Evolutionary conservation across 2,113 vertebrate genomes (phyloP), one percentile per base, ranked within the genome.

Genomic region (Galeopterus variegatus): DNA sequence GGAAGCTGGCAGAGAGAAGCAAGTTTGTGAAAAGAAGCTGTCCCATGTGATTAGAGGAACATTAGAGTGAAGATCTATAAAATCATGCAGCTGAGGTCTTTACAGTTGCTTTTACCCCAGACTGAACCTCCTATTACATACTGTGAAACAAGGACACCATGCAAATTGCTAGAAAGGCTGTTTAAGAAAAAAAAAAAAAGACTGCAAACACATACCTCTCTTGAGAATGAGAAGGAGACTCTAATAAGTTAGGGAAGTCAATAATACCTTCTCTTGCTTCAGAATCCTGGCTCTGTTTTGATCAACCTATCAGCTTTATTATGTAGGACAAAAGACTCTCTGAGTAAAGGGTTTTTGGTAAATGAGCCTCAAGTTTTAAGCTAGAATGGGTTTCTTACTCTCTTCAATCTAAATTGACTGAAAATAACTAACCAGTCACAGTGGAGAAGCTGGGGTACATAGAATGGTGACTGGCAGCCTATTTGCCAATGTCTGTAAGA

Each of bases 191-290:
- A 86, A 56, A 50, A 88, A 86, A 56, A 28, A 50, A 88, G 77
- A 79, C 21, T 17, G 60, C 10, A 56, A 28, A 73, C 41, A 54
- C 33, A 41, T 48, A 77, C 23, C 28, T 41, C 41, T 41, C 41
- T 13, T 52, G 62, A 89, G 73, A 70, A 24, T 52, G 52, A 50
- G 36, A 76, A 67, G 23, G 52, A 24, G 1, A 67, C 3, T 76
- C 65, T 92, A 64, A 23, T 81, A 95, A 56, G 26, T 76, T 88
- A 60, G 70, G 58, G 73, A 95, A 92, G 10, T 69, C 21, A 94
- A 13, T n/a, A 36, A 62, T 86, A 56, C 36, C 19, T 72, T 14
- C 31, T 62, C 41, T 88, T 17, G 36, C 33, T 58, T 70, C 54
- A 36, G 33, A 18, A 50, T 52, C 24, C 8, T 62, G 5, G 73